Evolutionary conservation across 1,140 invertebrate genomes (phyloP).

Genomic region (Wiebesia pumilae): DNA sequence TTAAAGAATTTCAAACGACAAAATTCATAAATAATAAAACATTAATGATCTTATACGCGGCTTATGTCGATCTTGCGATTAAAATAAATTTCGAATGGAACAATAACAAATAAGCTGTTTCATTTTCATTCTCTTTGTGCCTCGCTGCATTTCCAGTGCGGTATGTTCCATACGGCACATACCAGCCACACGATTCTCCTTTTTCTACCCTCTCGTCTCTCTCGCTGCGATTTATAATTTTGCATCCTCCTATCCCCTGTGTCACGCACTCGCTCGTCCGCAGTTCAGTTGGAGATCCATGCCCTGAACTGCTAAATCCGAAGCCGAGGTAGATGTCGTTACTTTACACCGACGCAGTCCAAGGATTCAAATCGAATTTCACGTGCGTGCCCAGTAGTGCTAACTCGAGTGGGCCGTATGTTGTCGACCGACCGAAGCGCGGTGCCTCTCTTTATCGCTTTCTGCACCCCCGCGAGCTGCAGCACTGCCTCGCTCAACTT

Average conservation of each 20-base stretch:
- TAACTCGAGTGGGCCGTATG: not conserved
- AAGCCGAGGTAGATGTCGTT: conserved; percentile 38
- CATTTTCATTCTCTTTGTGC: not conserved
- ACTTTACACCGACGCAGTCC: conserved; percentile 22
- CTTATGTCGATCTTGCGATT: not conserved
- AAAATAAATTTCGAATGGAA: not conserved
- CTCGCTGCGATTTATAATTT: conserved; percentile 18
- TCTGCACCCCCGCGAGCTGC: not conserved
- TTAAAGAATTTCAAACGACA: no score
- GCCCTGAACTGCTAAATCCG: conserved; percentile 31
- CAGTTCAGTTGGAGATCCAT: not conserved
- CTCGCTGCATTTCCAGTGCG: not conserved
- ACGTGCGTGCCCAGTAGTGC: conserved; percentile 32
- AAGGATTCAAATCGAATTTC: conserved; percentile 45
- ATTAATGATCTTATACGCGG: no score
- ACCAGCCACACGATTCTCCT: not conserved
- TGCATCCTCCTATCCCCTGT: not conserved
- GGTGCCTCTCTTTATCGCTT: conserved; percentile 11
- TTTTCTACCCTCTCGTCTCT: conserved; percentile 11
- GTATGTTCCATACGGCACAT: no score
- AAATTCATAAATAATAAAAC: no score
- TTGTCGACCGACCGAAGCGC: not conserved
- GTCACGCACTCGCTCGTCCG: not conserved
- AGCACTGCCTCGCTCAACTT: not conserved
- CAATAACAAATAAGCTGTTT: not conserved